Conservation (phyloP, 1,140 invertebrate genomes). For the Oncopeltus fasciatus region DNA sequence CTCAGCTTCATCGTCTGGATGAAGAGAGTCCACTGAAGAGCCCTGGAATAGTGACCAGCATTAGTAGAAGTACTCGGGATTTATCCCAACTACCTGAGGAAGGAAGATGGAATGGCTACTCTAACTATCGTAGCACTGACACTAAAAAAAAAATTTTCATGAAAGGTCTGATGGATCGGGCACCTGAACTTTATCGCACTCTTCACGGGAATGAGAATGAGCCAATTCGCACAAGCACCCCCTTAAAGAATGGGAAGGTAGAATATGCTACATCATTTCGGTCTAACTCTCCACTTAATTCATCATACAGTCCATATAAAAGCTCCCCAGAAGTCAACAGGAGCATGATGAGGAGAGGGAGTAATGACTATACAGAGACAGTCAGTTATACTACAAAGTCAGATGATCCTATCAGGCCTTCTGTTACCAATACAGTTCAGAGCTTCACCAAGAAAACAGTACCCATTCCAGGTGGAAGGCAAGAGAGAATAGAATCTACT, state of each 20-base stretch:
- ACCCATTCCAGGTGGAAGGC: slow-evolving; percentile 41
- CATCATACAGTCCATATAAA: slow-evolving; percentile 23
- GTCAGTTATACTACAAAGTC: slow-evolving; percentile 47
- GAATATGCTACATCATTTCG: slow-evolving; percentile 26
- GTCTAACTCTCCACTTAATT: slow-evolving; percentile 22
- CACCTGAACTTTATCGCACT: slow-evolving; percentile 57
- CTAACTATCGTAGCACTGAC: slow-evolving; percentile 26
- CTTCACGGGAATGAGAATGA: slow-evolving; percentile 36
- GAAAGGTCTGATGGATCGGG: slow-evolving; percentile 51
- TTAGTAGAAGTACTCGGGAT: slow-evolving; percentile 64
- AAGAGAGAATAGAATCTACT: slow-evolving; percentile 48
- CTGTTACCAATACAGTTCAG: slow-evolving; percentile 49
- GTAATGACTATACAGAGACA: slow-evolving; percentile 52
- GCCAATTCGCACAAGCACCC: slow-evolving; percentile 20
- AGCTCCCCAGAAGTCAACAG: slow-evolving; percentile 24
- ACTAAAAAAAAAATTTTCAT: slow-evolving; percentile 55
- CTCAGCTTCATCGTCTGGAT: slow-evolving; percentile 50
- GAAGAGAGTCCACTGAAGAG: slow-evolving; percentile 62
- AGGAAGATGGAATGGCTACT: slow-evolving; percentile 30
- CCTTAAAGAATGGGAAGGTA: slow-evolving; percentile 23
- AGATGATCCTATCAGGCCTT: slow-evolving; percentile 43
- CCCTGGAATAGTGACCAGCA: slow-evolving; percentile 67
- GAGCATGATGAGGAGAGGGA: slow-evolving; percentile 38
- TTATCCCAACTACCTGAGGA: slow-evolving; percentile 32
- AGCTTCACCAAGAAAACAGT: slow-evolving; percentile 48